phyloP scores from a whole-genome alignment of 2,888 invertebrate genomes.

The Monochamus alternatus region DNA sequence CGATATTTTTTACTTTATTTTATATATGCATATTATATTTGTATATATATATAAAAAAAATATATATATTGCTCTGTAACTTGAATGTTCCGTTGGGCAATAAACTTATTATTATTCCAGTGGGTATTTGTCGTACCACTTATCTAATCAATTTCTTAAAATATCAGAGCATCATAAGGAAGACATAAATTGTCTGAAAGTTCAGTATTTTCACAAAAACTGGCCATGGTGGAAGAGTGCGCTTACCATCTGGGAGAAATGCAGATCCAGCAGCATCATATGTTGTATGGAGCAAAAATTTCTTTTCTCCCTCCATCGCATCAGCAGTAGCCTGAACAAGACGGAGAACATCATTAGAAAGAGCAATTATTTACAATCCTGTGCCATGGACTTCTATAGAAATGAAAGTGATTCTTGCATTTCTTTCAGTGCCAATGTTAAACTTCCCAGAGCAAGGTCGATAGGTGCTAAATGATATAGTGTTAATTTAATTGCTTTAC shows the following conservation, averaged over 20 bases:
- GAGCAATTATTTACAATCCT: slow-evolving; percentile 47
- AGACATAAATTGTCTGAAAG: no score
- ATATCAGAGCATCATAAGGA: no score
- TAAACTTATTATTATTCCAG: no score
- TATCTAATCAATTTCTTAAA: no score
- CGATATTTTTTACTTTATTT: no score
- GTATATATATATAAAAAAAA: no score
- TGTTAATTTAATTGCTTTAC: background rate
- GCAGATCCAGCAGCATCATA: slow-evolving; percentile 48
- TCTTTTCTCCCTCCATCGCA: slow-evolving; percentile 46
- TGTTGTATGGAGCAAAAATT: slow-evolving; percentile 45
- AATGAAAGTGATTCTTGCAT: slow-evolving; percentile 65
- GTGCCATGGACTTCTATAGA: slow-evolving; percentile 60
- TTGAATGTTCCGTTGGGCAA: no score
- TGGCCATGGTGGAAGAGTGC: slow-evolving; percentile 41
- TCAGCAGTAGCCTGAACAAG: slow-evolving; percentile 27
- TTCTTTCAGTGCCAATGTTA: slow-evolving; percentile 68
- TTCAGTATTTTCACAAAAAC: background rate
- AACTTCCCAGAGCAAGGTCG: slow-evolving; percentile 61
- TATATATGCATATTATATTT: no score
- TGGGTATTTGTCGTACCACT: no score
- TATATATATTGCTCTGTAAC: no score
- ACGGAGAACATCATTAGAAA: slow-evolving; percentile 52
- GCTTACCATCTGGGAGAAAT: slow-evolving; percentile 44
- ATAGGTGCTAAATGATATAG: slow-evolving; percentile 35